These are phyloP conservation scores for Drosophila subobscura DNA, from an alignment of 1,140 invertebrate genomes.

Conservation along the genomic window DNA sequence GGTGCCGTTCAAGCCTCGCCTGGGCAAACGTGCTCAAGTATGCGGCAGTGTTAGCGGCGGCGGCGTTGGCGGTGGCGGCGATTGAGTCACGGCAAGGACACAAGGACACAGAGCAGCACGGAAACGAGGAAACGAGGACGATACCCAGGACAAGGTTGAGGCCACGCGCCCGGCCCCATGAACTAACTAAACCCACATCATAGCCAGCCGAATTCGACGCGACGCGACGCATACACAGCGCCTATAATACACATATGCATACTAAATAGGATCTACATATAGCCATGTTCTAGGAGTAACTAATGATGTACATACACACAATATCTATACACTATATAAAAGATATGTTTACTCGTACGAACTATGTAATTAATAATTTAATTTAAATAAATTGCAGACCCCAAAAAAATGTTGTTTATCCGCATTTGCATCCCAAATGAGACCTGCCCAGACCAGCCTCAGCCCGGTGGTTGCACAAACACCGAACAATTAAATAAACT, in stretches of 20 bases:
- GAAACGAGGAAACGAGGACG: conserved; percentile 28
- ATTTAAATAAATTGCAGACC: conserved; percentile 49
- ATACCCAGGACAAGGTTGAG: conserved; percentile 52
- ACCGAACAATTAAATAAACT: conserved; percentile 35
- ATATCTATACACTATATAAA: conserved; percentile 30
- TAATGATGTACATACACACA: conserved; percentile 49
- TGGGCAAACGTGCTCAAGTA: conserved; percentile 80
- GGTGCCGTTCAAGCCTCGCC: conserved; percentile 80
- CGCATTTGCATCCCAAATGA: conserved; percentile 39
- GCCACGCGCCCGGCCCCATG: conserved; percentile 37
- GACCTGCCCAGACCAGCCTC: neutral
- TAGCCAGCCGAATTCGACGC: conserved; percentile 41
- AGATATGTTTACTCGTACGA: neutral
- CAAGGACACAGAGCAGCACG: conserved; percentile 32
- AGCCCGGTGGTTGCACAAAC: conserved; percentile 5
- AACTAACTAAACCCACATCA: conserved; percentile 28
- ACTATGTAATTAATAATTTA: conserved; percentile 1
- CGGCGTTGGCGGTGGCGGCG: conserved; percentile 31
- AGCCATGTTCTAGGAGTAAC: conserved; percentile 36
- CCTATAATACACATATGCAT: conserved; percentile 42
- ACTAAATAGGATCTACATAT: conserved; percentile 26
- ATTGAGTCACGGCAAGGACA: conserved; percentile 68
- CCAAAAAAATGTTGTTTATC: conserved; percentile 20
- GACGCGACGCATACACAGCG: conserved; percentile 18
- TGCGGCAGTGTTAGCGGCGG: conserved; percentile 43